phyloP scores from a whole-genome alignment of 2,797 vertebrate species.

The Sciaenops ocellatus region DNA sequence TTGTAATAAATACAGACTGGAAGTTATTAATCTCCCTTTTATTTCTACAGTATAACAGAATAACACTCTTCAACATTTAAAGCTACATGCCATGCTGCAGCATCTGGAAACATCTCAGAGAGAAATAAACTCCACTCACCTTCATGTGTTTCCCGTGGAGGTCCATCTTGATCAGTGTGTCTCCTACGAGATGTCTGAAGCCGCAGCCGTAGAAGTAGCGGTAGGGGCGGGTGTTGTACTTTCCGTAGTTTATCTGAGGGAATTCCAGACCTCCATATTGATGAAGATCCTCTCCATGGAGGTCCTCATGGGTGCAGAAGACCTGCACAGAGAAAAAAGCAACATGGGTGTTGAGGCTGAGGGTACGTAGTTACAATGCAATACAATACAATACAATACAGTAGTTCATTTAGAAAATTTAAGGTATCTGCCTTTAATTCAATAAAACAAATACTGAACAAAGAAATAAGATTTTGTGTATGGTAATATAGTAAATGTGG shows the following conservation, averaged over 20 bases:
- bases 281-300: conserved; percentile 86
- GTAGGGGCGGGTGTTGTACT: conserved; percentile 88
- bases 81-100: not conserved
- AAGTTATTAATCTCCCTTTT: not conserved
- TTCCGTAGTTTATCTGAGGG: conserved; percentile 91
- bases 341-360: not conserved
- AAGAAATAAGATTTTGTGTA: not conserved
- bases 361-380: not conserved
- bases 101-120: not conserved
- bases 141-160: conserved; percentile 87
- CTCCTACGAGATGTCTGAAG: conserved; percentile 90
- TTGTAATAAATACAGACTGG: not conserved
- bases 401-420: not conserved
- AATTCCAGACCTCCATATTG: conserved; percentile 91
- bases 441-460: not conserved
- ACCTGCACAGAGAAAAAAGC: conserved; percentile 77
- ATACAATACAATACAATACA: no score
- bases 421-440: no score
- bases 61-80: not conserved
- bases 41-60: not conserved
- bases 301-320: conserved; percentile 90
- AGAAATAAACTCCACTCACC: conserved; percentile 68
- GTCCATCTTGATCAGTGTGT: conserved; percentile 92
- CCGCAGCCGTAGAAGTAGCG: conserved; percentile 93
- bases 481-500: no score